Base-by-base conservation (phyloP, 1,140 invertebrate species). In the Pseudobourletiella spinata region DNA sequence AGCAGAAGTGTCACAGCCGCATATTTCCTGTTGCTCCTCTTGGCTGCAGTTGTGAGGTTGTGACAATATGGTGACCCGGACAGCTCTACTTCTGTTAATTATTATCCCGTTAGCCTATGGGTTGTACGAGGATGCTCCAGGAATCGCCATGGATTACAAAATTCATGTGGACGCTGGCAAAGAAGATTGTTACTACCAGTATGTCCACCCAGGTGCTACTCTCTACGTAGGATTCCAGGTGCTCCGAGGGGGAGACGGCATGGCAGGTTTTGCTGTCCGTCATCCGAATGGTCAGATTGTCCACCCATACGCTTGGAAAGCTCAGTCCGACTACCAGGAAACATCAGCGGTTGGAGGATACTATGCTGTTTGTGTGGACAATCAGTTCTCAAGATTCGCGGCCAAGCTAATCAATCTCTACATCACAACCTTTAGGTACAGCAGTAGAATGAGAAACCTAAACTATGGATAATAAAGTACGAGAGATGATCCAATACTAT, bases 141-240 rank as follows among this genome's bases (percentile, higher is more conserved):
- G 90, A 16, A 87, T 94, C 22, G 89, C 89, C 0, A 93, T 93
- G 88, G 91, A 95, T 68, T 93, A 94, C 74, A 94, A 94, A 80
- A 35, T 22, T 24, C 35, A 28, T 42, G 20, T 95, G 59, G 90
- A 95, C 73, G 86, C 91, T 11, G 89, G 90, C 29, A 94, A 93
- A 78, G 91, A 95, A 76, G 91, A 95, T 71, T 95, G 91, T 79
- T 95, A 93, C 74, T 93, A 84, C 58, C 26, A 63, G 78, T 91
- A 87, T 79, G 89, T 93, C 52, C 87, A 92, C 72, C 84, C 86
- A 24, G 88, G 88, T 51, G 88, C 90, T n/a, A 92, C 89, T 29
- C 88, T 95, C 72, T 95, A 91, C 75, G 90, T 91, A 48, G 91
- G 89, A 69, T 92, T 92, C 77, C 90, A 93, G 80, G 91, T 92